Evolutionary conservation across 1,140 invertebrate species (phyloP).

Genomic region (Caerostris extrusa): DNA sequence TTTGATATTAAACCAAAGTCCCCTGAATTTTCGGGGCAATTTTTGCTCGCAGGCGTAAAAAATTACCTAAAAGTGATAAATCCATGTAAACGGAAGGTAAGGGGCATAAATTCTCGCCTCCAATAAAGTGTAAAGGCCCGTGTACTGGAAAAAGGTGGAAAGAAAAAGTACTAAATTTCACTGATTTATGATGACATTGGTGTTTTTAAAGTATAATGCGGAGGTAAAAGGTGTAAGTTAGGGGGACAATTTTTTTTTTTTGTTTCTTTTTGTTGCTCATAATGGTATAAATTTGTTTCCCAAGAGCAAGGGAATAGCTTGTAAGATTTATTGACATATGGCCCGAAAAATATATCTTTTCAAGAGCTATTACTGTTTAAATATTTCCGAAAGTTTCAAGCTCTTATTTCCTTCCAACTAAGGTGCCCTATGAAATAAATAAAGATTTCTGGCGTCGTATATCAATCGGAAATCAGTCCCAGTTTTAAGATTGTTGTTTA

Average conservation of each 20-base stretch:
- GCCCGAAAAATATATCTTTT: constrained; percentile 57
- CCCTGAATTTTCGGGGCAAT: constrained; percentile 38
- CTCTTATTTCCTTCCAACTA: constrained; percentile 26
- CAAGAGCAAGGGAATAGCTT: background rate
- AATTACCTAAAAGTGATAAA: constrained; percentile 68
- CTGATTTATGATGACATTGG: constrained; percentile 66
- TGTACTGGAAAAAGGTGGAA: background rate
- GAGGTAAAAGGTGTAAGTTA: constrained; percentile 68
- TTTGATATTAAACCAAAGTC: constrained; percentile 62
- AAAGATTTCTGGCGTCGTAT: constrained; percentile 1
- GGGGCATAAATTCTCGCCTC: constrained; percentile 58
- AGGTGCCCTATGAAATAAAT: constrained; percentile 24
- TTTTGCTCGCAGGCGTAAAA: constrained; percentile 59
- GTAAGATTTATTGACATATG: constrained; percentile 52
- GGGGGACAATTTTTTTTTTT: background rate
- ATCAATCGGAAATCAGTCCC: constrained; percentile 18
- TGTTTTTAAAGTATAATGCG: constrained; percentile 72
- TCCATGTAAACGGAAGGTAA: constrained; percentile 39
- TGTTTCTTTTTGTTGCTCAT: constrained; percentile 25
- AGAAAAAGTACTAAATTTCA: constrained; percentile 46
- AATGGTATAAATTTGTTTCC: constrained; percentile 68
- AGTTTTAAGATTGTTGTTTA: constrained; percentile 39
- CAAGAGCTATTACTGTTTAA: constrained; percentile 50
- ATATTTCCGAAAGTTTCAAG: constrained; percentile 37
- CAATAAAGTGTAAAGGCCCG: constrained; percentile 53